Base-by-base conservation (phyloP, 2,888 invertebrate species). In the Ophion costatus region DNA sequence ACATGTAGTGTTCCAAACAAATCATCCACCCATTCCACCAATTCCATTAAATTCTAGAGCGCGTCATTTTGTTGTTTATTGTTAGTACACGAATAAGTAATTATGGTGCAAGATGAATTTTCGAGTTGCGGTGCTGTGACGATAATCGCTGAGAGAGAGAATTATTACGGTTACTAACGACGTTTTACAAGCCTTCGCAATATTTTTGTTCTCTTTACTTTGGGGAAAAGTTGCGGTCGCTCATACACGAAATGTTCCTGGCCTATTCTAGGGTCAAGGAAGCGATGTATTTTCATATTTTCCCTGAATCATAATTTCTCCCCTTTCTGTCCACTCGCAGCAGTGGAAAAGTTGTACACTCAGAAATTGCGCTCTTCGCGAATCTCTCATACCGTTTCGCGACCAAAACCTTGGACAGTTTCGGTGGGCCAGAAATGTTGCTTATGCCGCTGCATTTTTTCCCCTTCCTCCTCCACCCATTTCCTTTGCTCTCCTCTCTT, bases 351-450 rank as follows among this genome's bases (percentile, higher is more conserved):
- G 57, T 75, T 70, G 75, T 79, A 69, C 74, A 57, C 78, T 69
- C 64, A 56, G 51, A 80, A 66, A 24, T 45, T 42, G 24, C 75
- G 38, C 64, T 67, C 42, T 61, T 76, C 56, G 67, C 79, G 74
- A 76, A 82, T 85, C 79, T 80, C 79, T 82, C 82, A 85, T 85
- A 82, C 76, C 75, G 76, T 82, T 82, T 85, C 82, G 82, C 75
- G 78, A 74, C 69, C 51, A 7, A 69, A 51, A 73, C 76, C 57
- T 29, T 38, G 74, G 57, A 71, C 69, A 63, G 69, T 83, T 75
- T 83, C 79, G 69, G 74, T 56, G 69, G 20, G 57, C 56, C 70
- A 29, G 45, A 56, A 74, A 45, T 70, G 64, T 69, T 70, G 29
- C 80, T 75, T 80, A 75, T 70, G 75, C 61, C 45, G 73, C 78